Evolutionary conservation across 2,797 vertebrate species (phyloP).

Genomic region (Chelidonichthys spinosus): DNA sequence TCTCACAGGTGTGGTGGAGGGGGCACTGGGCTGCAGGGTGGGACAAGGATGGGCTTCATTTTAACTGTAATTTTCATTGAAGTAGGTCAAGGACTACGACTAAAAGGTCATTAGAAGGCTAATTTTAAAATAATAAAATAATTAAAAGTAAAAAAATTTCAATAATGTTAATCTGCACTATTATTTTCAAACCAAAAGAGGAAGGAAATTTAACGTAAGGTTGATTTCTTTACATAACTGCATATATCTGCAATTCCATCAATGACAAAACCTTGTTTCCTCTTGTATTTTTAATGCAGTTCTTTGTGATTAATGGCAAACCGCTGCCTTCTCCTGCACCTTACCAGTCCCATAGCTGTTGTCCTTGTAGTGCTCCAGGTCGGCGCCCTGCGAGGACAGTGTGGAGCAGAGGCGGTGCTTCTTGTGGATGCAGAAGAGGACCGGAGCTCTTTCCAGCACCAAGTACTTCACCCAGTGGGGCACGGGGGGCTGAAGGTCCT

Average conservation of each 20-base stretch:
- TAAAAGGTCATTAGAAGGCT: not conserved
- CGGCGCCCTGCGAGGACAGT: constrained; percentile 49
- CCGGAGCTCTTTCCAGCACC: constrained; percentile 87
- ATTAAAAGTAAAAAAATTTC: no score
- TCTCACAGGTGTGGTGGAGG: constrained; percentile 80
- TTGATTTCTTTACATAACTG: not conserved
- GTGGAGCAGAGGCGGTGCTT: constrained; percentile 80
- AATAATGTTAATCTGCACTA: no score
- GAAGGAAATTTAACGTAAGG: not conserved
- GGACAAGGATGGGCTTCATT: not conserved
- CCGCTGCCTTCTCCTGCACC: not conserved
- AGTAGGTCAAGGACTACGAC: not conserved
- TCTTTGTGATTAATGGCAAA: no score
- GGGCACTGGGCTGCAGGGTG: constrained; percentile 82
- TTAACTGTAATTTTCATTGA: not conserved
- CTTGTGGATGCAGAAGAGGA: constrained; percentile 89
- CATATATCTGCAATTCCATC: not conserved
- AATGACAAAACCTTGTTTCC: not conserved
- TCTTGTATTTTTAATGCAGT: not conserved
- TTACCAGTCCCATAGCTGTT: constrained; percentile 87
- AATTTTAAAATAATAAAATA: not conserved
- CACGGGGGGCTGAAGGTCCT: constrained; percentile 93
- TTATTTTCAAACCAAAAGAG: not conserved
- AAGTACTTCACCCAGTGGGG: constrained; percentile 90
- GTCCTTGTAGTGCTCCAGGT: constrained; percentile 83